Conservation (phyloP, 1,140 invertebrate genomes). For the Sinonovacula constricta region DNA sequence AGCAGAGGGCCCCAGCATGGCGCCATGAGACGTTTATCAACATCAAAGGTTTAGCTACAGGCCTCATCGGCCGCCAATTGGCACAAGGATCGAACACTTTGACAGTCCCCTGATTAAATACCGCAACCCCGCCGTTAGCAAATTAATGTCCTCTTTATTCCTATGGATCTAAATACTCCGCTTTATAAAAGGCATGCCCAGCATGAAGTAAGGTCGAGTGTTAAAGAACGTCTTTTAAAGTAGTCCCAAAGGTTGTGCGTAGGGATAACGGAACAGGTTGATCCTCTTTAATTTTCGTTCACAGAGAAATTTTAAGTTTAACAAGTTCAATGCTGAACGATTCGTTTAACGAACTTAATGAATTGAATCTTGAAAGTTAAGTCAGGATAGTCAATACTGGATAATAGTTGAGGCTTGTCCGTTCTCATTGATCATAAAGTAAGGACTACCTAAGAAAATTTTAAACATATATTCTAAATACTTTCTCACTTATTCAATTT, state of each 20-base stretch:
- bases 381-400: too few species aligned
- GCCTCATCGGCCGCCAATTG: neutral
- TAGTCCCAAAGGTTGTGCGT: neutral
- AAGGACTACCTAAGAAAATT: too few species aligned
- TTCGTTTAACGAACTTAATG: neutral
- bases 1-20: neutral
- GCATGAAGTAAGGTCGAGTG: neutral
- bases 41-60: neutral
- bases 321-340: neutral
- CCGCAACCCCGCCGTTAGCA: neutral
- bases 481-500: too few species aligned
- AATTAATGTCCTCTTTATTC: neutral
- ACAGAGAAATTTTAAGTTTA: neutral
- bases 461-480: too few species aligned
- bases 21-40: neutral
- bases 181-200: too few species aligned
- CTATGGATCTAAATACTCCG: neutral
- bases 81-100: neutral
- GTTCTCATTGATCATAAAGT: too few species aligned
- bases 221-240: neutral
- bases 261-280: neutral
- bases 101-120: neutral
- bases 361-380: too few species aligned
- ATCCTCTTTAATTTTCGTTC: neutral
- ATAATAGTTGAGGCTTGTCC: too few species aligned